Conservation (phyloP, 2,113 vertebrate species). For the Meles meles region DNA sequence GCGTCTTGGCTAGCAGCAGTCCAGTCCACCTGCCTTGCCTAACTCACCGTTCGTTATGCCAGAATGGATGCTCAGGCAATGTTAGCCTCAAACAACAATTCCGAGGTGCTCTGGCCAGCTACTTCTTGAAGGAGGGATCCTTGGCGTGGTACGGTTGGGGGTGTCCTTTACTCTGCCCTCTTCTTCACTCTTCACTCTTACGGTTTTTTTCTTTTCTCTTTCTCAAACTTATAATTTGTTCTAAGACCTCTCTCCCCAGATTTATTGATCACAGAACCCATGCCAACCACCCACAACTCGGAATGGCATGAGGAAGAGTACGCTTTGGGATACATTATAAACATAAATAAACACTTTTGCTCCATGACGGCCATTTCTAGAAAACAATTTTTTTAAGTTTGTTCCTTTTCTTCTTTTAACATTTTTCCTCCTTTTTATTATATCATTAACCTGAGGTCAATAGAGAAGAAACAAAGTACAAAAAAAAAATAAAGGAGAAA, state of each 20-base stretch:
- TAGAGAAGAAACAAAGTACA: neutral
- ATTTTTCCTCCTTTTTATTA: neutral
- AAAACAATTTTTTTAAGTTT: neutral
- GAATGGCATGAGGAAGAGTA: neutral
- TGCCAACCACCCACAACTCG: neutral
- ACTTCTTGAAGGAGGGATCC: neutral
- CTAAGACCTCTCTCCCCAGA: neutral
- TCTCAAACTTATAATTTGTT: neutral
- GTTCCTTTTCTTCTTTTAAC: neutral
- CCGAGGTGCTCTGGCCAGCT: neutral
- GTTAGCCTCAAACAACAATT: neutral
- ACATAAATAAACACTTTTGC: neutral
- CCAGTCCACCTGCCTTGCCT: neutral
- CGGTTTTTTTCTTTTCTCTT: neutral
- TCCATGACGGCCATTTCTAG: neutral
- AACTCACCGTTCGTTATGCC: neutral
- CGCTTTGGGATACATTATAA: neutral
- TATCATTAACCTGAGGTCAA: neutral
- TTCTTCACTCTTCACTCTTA: neutral
- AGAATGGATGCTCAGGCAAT: neutral
- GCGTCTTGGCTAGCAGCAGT: neutral
- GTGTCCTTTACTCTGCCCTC: neutral
- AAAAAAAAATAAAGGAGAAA: constrained; percentile 10
- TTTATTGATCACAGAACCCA: neutral
- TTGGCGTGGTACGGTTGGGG: neutral